Evolutionary conservation across 2,113 vertebrate species (phyloP).

Genomic region (Athene noctua): DNA sequence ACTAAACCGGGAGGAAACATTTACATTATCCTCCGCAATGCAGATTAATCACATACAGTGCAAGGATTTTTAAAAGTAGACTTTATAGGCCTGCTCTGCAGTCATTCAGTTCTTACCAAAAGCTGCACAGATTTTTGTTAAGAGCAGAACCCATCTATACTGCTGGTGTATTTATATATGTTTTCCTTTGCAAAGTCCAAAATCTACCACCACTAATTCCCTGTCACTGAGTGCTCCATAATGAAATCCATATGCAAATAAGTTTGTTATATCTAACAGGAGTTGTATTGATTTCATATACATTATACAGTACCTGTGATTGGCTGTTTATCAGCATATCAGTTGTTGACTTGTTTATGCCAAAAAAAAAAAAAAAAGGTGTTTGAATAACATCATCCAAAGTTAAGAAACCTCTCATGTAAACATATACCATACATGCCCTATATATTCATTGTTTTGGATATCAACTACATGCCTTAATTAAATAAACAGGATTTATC

Average conservation of each 20-base stretch:
- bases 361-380: neutral
- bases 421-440: neutral
- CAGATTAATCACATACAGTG: neutral
- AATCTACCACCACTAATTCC: neutral
- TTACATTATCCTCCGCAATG: neutral
- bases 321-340: neutral
- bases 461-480: neutral
- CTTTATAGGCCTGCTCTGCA: neutral
- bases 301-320: neutral
- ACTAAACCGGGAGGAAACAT: neutral
- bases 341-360: neutral
- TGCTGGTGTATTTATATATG: neutral
- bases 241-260: neutral
- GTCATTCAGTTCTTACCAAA: neutral
- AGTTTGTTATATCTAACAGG: neutral
- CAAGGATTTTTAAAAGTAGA: neutral
- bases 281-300: neutral
- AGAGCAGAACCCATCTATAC: neutral
- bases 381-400: neutral
- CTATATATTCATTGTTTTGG: neutral
- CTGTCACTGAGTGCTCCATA: neutral
- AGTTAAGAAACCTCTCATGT: neutral
- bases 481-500: neutral
- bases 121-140: neutral
- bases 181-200: neutral